Evolutionary conservation across 1,140 invertebrate species (phyloP), one percentile per base, ranked within the genome.

Genomic region (Ladona fulva): DNA sequence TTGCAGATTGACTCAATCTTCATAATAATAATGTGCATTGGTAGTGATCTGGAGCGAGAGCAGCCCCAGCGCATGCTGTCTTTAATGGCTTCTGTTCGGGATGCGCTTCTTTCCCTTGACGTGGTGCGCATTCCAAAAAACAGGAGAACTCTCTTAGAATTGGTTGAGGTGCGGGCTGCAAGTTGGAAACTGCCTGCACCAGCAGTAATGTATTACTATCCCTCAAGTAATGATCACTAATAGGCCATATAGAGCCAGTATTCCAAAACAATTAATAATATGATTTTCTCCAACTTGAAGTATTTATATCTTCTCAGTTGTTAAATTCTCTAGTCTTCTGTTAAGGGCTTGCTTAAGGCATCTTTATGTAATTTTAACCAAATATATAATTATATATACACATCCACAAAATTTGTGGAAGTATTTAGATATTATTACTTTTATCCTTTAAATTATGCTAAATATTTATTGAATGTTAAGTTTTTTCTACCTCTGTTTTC

Each of bases 171-270:
- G 74, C 92, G 94, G 83, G 94, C 94, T 0, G 93, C 93, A 0
- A 90, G 92, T 82, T 96, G 95, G 95, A 92, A 95, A 83, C 87
- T 96, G 74, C 92, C 94, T 24, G 93, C 94, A 25, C 91, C 93
- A 8, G 94, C 95, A 1, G 92, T 96, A 42, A 89, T 95, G 75
- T 97, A 97, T 85, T 96, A 96, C 85, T 95, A 95, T 84, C 93
- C 93, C 19, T 84, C 83, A 44, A 83, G 24, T 19, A 75, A 16
- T 25, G 74, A 25, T 14, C 24, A 25, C 24, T 25, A 75, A 75
- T 25, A 75, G n/a, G n/a, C 74, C 8, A 37, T 5, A 37, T 37
- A 37, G 29, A 37, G 29, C 29, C 29, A 5, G 29, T 37, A 37
- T 37, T 37, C 29, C 29, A 37, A 37, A 37, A 1, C 1, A 37